These are phyloP conservation scores for Lysandra bellargus DNA, from an alignment of 2,888 invertebrate genomes.

Conservation along the genomic window DNA sequence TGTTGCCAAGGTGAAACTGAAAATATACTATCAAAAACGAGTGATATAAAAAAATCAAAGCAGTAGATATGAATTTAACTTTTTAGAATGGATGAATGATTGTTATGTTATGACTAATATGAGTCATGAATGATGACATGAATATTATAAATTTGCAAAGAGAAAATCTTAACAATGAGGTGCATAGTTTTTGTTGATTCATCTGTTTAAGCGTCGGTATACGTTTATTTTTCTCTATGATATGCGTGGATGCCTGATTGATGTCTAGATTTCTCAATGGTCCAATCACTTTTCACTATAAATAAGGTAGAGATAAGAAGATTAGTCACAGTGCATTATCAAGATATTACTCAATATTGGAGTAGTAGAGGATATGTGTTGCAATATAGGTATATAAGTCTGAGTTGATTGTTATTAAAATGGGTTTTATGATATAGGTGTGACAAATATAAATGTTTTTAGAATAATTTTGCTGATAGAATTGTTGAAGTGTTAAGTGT, in stretches of 20 bases:
- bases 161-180: not conserved
- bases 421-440: not conserved
- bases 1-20: not conserved
- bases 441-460: not conserved
- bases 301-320: not conserved
- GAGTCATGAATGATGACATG: not conserved
- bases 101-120: not conserved
- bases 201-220: not conserved
- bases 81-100: not conserved
- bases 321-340: constrained; percentile 11
- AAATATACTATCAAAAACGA: not conserved
- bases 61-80: not conserved
- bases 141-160: not conserved
- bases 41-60: not conserved
- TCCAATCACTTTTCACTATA: constrained; percentile 13
- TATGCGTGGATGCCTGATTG: not conserved
- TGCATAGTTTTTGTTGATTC: not conserved
- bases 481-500: not conserved
- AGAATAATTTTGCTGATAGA: not conserved
- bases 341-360: constrained; percentile 13
- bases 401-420: not conserved
- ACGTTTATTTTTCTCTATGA: no score
- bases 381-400: not conserved
- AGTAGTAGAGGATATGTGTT: not conserved
- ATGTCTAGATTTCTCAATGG: not conserved